These are phyloP conservation scores for Artibeus jamaicensis DNA, from an alignment of 2,797 vertebrate species.

Conservation along the genomic window DNA sequence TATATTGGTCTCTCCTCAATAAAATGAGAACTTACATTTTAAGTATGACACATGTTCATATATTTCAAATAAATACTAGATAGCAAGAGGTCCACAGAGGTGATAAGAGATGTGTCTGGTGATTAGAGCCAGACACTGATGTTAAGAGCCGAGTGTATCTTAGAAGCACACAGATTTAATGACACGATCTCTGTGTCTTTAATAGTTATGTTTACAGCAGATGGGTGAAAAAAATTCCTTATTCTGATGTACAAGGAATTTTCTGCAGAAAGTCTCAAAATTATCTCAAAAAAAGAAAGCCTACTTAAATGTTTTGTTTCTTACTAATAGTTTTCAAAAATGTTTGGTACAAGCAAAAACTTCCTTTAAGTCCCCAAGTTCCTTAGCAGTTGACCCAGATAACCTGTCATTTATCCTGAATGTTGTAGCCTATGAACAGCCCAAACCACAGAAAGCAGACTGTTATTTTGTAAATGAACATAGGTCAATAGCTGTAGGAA, in stretches of 20 bases:
- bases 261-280: neutral
- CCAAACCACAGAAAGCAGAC: neutral
- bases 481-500: neutral
- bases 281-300: neutral
- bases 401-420: neutral
- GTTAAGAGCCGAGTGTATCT: neutral
- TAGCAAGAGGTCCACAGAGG: neutral
- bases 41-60: slow-evolving; percentile 15
- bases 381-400: neutral
- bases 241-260: neutral
- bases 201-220: neutral
- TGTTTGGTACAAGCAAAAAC: neutral
- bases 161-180: neutral
- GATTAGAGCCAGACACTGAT: slow-evolving; percentile 21
- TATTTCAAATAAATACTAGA: slow-evolving; percentile 54
- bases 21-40: slow-evolving; percentile 43
- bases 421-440: neutral
- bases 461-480: neutral
- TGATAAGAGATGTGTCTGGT: slow-evolving; percentile 37
- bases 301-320: neutral
- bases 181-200: neutral
- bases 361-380: neutral
- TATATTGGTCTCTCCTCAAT: neutral
- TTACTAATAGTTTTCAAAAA: neutral
- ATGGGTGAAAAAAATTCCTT: neutral